Evolutionary conservation across 30 jellyfish, hydroid and myxozoan genomes (phyloP).

Genomic region (Morbakka virulenta): DNA sequence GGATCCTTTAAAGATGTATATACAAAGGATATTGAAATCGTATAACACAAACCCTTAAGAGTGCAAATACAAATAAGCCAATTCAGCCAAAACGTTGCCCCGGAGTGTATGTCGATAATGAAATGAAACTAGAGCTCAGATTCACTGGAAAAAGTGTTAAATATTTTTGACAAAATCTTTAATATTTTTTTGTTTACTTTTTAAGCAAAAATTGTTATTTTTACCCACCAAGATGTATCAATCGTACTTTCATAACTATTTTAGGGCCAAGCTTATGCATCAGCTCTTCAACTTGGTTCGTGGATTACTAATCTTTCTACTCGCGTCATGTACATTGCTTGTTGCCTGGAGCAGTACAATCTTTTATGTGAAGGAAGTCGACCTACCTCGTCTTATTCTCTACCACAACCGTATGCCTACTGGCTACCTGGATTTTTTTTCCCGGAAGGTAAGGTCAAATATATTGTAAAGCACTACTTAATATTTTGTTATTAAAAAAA

Average conservation of each 20-base stretch:
- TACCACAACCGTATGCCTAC: conserved; percentile 25
- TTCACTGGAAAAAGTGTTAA: too few species aligned
- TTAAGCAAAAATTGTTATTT: too few species aligned
- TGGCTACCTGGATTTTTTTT: conserved; percentile 76
- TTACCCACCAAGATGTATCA: too few species aligned
- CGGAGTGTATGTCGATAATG: too few species aligned
- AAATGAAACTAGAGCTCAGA: too few species aligned
- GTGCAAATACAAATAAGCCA: too few species aligned
- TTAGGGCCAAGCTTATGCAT: conserved; percentile 41
- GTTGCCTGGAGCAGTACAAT: conserved; percentile 60
- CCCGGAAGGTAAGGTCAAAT: conserved; percentile 58
- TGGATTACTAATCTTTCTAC: conserved; percentile 57
- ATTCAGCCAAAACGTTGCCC: too few species aligned
- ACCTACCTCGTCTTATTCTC: not conserved
- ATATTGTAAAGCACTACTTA: not conserved
- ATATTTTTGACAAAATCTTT: too few species aligned
- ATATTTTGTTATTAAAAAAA: not conserved
- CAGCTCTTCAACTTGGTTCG: conserved; percentile 63
- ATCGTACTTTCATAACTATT: not conserved
- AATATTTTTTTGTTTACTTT: too few species aligned
- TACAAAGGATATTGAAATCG: too few species aligned
- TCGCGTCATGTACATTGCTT: conserved; percentile 36
- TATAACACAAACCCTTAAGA: too few species aligned
- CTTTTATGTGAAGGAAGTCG: conserved; percentile 29
- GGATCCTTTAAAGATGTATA: too few species aligned